Conservation (phyloP, 2,113 vertebrate genomes). For the Rhinolophus ferrumequinum region DNA sequence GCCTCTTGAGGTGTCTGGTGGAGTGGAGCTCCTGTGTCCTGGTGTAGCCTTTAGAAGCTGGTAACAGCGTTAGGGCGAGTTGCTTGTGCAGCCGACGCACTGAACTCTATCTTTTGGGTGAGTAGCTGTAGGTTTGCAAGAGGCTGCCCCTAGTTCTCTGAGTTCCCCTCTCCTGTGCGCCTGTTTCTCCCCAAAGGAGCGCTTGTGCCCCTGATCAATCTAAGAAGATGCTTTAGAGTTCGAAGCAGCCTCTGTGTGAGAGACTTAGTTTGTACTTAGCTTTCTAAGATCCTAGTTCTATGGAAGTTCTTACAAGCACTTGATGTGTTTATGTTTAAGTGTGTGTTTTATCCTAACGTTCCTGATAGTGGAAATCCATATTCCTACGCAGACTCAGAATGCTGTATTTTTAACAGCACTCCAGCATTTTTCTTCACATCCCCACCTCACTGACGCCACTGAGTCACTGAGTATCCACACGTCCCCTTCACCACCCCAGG, state of each 20-base stretch:
- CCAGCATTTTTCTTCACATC: slow-evolving; percentile 56
- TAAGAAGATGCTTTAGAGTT: slow-evolving; percentile 21
- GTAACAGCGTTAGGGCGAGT: slow-evolving; percentile 2
- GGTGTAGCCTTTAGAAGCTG: slow-evolving; percentile 10
- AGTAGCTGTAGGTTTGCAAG: slow-evolving; percentile 50
- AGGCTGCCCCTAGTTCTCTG: background rate
- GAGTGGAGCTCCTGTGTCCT: background rate
- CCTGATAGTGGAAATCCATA: slow-evolving; percentile 1
- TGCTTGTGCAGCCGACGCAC: background rate
- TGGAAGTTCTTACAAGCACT: slow-evolving; percentile 48
- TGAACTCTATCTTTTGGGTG: slow-evolving; percentile 13
- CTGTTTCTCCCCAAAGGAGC: background rate
- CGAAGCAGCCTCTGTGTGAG: slow-evolving; percentile 27
- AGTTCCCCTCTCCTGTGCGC: background rate
- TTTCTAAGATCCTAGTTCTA: slow-evolving; percentile 58
- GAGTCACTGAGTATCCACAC: slow-evolving; percentile 4
- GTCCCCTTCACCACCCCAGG: slow-evolving; percentile 2
- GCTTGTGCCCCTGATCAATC: background rate
- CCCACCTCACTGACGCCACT: slow-evolving; percentile 58
- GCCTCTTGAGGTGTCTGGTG: background rate
- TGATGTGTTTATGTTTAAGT: slow-evolving; percentile 42
- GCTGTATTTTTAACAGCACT: slow-evolving; percentile 67
- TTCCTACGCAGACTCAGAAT: slow-evolving; percentile 54
- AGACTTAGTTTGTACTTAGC: slow-evolving; percentile 35
- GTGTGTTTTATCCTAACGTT: slow-evolving; percentile 56